phyloP scores from a whole-genome alignment of 2,888 invertebrate genomes.

The Cephus spinipes region DNA sequence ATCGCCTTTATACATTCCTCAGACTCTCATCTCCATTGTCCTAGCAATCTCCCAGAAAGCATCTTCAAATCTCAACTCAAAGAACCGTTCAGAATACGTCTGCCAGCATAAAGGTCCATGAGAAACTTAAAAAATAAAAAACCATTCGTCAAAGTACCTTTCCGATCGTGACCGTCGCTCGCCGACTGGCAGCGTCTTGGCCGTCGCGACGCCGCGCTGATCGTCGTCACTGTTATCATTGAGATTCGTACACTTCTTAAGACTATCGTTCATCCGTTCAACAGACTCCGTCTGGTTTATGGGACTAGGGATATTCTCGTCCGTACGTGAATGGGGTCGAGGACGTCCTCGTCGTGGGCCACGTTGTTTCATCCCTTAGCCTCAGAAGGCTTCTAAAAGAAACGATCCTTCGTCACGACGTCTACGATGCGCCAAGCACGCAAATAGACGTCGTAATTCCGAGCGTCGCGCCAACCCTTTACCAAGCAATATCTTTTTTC shows the following conservation, averaged over 20 bases:
- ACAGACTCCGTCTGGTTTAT: slow-evolving; percentile 43
- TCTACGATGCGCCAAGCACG: background rate
- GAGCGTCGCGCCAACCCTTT: background rate
- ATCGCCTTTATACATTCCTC: slow-evolving; percentile 22
- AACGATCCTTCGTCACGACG: slow-evolving; percentile 6
- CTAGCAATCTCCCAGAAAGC: background rate
- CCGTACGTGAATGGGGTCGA: slow-evolving; percentile 50
- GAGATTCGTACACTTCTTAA: slow-evolving; percentile 37
- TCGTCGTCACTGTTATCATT: slow-evolving; percentile 26
- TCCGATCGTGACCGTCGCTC: slow-evolving; percentile 57
- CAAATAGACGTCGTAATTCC: background rate
- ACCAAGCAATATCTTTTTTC: background rate
- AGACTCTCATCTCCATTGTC: background rate
- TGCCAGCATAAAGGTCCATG: background rate
- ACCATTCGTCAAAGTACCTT: slow-evolving; percentile 48
- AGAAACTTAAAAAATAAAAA: slow-evolving; percentile 4
- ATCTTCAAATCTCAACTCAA: background rate
- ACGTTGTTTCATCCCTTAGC: slow-evolving; percentile 38
- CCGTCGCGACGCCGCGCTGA: slow-evolving; percentile 25
- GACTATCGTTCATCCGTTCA: slow-evolving; percentile 46
- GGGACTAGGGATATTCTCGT: slow-evolving; percentile 46
- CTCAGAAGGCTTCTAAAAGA: slow-evolving; percentile 37
- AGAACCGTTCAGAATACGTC: background rate
- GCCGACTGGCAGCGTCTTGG: slow-evolving; percentile 29
- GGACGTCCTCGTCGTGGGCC: slow-evolving; percentile 48